These are phyloP conservation scores for Microtus richardsoni DNA, from an alignment of 2,113 vertebrate species.

Conservation along the genomic window DNA sequence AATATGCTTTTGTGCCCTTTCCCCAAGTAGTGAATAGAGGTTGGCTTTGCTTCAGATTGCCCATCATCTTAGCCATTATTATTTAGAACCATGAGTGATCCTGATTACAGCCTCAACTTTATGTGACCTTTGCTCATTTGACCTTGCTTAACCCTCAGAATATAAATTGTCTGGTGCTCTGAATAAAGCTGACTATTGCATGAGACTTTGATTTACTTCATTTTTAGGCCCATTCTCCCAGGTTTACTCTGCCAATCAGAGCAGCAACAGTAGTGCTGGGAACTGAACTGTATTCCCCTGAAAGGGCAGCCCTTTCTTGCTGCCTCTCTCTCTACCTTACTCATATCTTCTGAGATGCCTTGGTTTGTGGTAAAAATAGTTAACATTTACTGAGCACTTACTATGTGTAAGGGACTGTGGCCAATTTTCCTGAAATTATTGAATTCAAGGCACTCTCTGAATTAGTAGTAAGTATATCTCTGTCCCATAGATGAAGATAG, in stretches of 20 bases:
- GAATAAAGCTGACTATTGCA: neutral
- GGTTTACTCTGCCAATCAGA: neutral
- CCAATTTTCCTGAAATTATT: neutral
- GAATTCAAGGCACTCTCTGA: neutral
- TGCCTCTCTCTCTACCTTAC: neutral
- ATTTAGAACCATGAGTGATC: neutral
- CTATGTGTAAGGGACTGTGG: neutral
- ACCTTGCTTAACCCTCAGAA: neutral
- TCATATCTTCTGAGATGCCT: neutral
- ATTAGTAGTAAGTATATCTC: neutral
- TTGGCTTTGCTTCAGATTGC: neutral
- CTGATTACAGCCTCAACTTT: neutral
- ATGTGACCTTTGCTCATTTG: neutral
- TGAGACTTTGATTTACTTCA: neutral
- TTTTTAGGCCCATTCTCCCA: neutral
- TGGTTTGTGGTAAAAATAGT: slow-evolving; percentile 16
- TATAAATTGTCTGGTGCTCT: neutral
- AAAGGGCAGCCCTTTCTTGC: neutral
- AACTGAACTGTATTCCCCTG: neutral
- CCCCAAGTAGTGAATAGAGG: neutral
- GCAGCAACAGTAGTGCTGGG: neutral
- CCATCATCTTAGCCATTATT: neutral
- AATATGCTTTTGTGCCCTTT: neutral
- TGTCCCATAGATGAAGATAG: neutral
- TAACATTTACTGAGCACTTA: neutral